Conservation (phyloP, 2,797 vertebrate genomes). For the Pangasius sanitwongsei region DNA sequence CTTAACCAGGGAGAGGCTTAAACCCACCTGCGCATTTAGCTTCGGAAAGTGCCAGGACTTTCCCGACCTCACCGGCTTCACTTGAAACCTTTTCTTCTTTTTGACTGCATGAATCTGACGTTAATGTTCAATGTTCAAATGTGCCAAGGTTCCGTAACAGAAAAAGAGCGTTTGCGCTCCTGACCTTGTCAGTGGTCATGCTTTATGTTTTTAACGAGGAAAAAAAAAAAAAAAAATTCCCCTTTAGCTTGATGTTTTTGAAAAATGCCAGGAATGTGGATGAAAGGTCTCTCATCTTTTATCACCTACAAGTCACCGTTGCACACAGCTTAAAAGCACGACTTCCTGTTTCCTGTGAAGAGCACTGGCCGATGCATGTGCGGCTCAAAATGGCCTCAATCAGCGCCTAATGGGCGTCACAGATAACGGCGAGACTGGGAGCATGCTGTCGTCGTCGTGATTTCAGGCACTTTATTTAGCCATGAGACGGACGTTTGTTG, state of each 20-base stretch:
- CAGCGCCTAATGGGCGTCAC: slow-evolving; percentile 67
- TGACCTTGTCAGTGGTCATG: slow-evolving; percentile 20
- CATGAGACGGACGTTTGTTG: slow-evolving; percentile 24
- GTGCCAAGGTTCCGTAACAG: neutral
- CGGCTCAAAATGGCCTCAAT: slow-evolving; percentile 69
- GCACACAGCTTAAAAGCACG: slow-evolving; percentile 72
- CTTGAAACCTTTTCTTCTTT: neutral
- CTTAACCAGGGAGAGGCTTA: slow-evolving; percentile 59
- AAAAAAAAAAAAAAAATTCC: neutral
- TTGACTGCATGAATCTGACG: neutral
- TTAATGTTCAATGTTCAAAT: neutral
- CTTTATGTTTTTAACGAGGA: neutral
- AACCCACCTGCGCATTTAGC: slow-evolving; percentile 55
- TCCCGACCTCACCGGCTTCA: neutral
- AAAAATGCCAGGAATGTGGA: slow-evolving; percentile 57
- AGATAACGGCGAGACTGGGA: slow-evolving; percentile 62
- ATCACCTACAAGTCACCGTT: slow-evolving; percentile 71
- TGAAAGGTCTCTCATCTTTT: slow-evolving; percentile 51
- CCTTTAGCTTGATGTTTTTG: slow-evolving; percentile 36
- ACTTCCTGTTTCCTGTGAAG: slow-evolving; percentile 81
- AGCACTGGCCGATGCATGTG: slow-evolving; percentile 73
- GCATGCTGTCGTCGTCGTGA: slow-evolving; percentile 32
- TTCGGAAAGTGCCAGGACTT: slow-evolving; percentile 20
- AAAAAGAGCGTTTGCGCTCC: neutral
- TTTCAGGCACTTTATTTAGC: slow-evolving; percentile 50